These are phyloP conservation scores for Pelobates cultripes DNA, from an alignment of 2,797 vertebrate genomes.

Conservation along the genomic window DNA sequence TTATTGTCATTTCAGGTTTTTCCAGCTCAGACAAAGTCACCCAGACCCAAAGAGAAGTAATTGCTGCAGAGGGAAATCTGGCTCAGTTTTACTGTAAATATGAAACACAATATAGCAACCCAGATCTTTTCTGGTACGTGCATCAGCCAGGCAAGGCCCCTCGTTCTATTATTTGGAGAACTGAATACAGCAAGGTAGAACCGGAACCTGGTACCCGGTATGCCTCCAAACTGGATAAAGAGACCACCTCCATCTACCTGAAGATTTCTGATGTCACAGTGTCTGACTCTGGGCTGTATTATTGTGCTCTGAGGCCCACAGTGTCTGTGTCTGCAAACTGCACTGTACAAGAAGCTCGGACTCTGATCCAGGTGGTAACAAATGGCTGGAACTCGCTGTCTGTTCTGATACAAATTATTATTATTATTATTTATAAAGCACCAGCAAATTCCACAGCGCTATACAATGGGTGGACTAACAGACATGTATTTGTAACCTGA, in stretches of 20 bases:
- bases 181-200: neutral
- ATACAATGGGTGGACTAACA: too few species aligned
- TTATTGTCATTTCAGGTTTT: neutral
- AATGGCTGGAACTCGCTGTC: too few species aligned
- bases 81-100: conserved; percentile 15
- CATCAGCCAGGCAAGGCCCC: conserved; percentile 12
- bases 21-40: neutral
- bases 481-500: too few species aligned
- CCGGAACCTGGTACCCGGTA: neutral
- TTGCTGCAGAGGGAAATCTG: neutral
- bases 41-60: neutral
- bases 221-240: neutral
- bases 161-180: conserved; percentile 25
- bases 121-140: neutral
- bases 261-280: conserved; percentile 5
- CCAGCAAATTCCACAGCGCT: too few species aligned
- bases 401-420: too few species aligned
- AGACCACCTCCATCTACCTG: conserved; percentile 3
- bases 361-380: too few species aligned
- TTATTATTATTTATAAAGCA: too few species aligned
- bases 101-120: neutral
- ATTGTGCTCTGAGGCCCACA: conserved; percentile 36
- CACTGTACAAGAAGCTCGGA: neutral
- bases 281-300: conserved; percentile 23
- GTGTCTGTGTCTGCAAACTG: neutral